Base-by-base conservation (phyloP, 2,888 invertebrate species). In the Bembecia ichneumoniformis region DNA sequence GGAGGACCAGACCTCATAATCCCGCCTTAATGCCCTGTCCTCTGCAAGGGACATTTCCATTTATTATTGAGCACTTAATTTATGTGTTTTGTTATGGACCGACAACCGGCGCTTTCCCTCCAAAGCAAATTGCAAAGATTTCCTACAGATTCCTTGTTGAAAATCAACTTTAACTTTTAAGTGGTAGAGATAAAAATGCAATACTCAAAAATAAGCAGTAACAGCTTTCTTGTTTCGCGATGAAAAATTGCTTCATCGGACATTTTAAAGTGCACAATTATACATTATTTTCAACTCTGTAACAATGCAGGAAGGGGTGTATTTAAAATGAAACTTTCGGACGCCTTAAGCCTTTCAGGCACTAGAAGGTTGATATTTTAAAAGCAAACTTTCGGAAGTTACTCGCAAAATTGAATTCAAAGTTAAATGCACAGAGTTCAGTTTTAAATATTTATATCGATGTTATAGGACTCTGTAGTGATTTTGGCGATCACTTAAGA, bases 61-160 rank as follows among this genome's bases (percentile, higher is more conserved):
- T 88, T 88, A 88, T 88, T 88, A 88, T 87, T 87, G 87, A 86
- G 87, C 86, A 86, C 87, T 87, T 87, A 88, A 88, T 88, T 88
- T 88, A 88, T 88, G 87, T 87, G 87, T 87, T 86, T 87, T 86
- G 84, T 86, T 83, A 86, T 87, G 86, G 87, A 82, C 87, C 83
- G 74, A 82, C 82, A 78, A 80, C 82, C 75, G 72, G 72, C 64
- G 62, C 65, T 54, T 59, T 43, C 55, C 60, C 65, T 63, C 64
- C 65, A 53, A 57, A 60, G 54, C 58, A 69, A 73, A 68, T 55
- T 64, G 55, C 60, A 57, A 52, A 63, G 59, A 63, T 60, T 55
- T 43, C 45, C 51, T 43, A 50, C 15, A 35, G 3, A 28, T 35
- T 16, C 35, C 43, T 44, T 47, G 10, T 35, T 14, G 3, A 67